phyloP scores from a whole-genome alignment of 2,113 vertebrate genomes.

The Lepidothrix coronata region DNA sequence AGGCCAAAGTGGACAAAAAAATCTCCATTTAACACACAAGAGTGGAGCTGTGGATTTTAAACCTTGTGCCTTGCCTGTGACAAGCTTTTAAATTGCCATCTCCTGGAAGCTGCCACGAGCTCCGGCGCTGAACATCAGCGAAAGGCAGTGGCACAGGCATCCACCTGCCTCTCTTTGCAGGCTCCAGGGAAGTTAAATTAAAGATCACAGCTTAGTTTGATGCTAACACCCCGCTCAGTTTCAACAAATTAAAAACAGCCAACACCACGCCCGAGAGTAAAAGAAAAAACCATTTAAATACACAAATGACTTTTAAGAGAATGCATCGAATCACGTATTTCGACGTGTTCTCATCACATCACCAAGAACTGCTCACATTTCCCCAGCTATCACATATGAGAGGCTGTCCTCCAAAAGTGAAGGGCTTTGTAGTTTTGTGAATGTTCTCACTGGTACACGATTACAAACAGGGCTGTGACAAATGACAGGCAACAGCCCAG shows the following conservation, averaged over 20 bases:
- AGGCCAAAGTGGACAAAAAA: constrained; percentile 1
- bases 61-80: not conserved
- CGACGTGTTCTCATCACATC: not conserved
- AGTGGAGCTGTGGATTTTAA: constrained; percentile 27
- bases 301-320: not conserved
- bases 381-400: not conserved
- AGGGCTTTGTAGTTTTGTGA: not conserved
- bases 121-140: not conserved
- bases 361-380: not conserved
- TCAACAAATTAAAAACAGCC: not conserved
- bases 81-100: not conserved
- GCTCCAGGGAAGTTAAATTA: fast-evolving
- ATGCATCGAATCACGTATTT: not conserved
- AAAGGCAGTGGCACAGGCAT: not conserved
- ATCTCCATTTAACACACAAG: not conserved
- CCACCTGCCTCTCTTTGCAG: not conserved
- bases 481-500: not conserved
- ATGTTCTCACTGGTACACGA: not conserved
- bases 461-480: not conserved
- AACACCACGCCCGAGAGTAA: not conserved
- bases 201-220: not conserved
- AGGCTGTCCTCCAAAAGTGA: not conserved
- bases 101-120: constrained; percentile 16
- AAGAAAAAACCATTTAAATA: not conserved
- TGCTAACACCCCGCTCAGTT: not conserved